phyloP scores from a whole-genome alignment of 1,140 invertebrate genomes.

The Drosophila nigromelanica region DNA sequence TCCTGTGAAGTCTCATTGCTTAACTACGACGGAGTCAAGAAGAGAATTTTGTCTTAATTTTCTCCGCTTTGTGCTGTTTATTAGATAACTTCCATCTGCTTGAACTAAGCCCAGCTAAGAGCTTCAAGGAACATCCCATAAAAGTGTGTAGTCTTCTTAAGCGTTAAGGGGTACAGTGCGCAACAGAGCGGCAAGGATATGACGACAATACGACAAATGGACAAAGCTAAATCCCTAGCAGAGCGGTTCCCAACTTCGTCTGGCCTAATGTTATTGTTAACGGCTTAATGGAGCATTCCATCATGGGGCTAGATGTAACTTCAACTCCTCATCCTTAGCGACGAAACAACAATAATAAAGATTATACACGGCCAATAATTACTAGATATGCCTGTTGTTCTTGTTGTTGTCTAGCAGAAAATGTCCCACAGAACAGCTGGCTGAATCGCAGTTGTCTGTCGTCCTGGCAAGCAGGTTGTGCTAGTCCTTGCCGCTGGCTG shows the following conservation, averaged over 20 bases:
- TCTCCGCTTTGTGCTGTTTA: conserved; percentile 20
- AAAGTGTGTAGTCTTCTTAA: conserved; percentile 20
- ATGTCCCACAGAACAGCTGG: conserved; percentile 45
- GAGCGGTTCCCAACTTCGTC: conserved; percentile 32
- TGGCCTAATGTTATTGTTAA: conserved; percentile 74
- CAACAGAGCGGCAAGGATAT: conserved; percentile 15
- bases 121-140: conserved; percentile 27
- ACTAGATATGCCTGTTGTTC: conserved; percentile 49
- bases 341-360: conserved; percentile 73
- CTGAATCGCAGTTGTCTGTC: conserved; percentile 19
- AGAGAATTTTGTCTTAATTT: neutral
- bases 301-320: conserved; percentile 47
- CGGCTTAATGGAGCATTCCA: conserved; percentile 78
- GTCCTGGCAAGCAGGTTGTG: conserved; percentile 25
- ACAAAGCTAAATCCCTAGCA: conserved; percentile 29
- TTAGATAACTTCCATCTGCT: conserved; percentile 32
- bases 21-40: neutral
- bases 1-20: neutral
- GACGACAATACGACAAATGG: conserved; percentile 25
- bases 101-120: conserved; percentile 36
- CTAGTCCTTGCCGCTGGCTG: conserved; percentile 38
- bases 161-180: conserved; percentile 4
- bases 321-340: conserved; percentile 36
- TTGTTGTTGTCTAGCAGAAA: conserved; percentile 31
- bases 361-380: conserved; percentile 81